Conservation (phyloP, 2,888 invertebrate genomes). For the Tiliacea citrago region DNA sequence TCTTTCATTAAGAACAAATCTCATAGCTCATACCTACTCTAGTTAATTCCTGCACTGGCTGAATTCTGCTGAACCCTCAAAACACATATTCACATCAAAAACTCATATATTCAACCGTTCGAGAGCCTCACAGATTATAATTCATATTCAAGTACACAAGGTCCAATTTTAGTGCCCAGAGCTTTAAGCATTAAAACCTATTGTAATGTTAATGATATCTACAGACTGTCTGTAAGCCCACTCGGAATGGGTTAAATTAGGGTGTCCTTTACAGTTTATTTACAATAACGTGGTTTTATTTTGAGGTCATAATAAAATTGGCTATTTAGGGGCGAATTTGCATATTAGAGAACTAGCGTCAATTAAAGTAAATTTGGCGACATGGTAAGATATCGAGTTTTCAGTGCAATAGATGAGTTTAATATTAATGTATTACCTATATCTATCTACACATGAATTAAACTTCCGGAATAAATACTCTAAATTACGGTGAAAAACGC, state of each 20-base stretch:
- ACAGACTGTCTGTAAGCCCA: background rate
- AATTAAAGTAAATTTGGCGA: too few species aligned
- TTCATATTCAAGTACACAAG: conserved; percentile 2
- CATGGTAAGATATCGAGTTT: background rate
- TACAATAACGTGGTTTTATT: background rate
- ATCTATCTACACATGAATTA: too few species aligned
- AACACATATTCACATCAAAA: conserved; percentile 2
- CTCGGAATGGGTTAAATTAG: background rate
- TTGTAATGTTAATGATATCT: conserved; percentile 47
- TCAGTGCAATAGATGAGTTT: background rate
- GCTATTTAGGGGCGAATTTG: background rate
- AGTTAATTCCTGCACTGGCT: background rate
- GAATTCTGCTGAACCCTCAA: conserved; percentile 1
- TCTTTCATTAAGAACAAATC: too few species aligned
- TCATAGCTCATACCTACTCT: background rate
- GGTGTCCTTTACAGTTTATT: background rate
- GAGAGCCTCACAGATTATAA: background rate
- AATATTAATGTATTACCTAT: too few species aligned
- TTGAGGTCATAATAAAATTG: background rate
- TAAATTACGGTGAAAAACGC: too few species aligned
- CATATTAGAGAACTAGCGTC: background rate
- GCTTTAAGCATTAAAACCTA: conserved; percentile 18
- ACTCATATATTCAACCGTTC: background rate
- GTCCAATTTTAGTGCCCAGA: conserved; percentile 22
- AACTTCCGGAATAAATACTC: too few species aligned